Evolutionary conservation across 2,113 vertebrate genomes (phyloP).

Genomic region (Phylloscopus whistleri): DNA sequence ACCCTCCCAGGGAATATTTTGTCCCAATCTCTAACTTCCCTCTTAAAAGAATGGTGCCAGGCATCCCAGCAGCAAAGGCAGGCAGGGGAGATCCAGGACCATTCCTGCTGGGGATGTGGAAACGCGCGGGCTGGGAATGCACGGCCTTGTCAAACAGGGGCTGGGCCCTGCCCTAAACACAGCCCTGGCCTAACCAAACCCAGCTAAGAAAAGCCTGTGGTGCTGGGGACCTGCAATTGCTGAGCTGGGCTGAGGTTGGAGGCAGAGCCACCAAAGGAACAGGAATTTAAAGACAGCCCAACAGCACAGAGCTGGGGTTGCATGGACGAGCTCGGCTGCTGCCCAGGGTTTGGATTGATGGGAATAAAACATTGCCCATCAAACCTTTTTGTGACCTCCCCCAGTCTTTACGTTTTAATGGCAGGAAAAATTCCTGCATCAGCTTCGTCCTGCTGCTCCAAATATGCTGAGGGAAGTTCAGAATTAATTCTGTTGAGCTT

Average conservation of each 20-base stretch:
- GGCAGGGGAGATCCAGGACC: background rate
- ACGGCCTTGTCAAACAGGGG: background rate
- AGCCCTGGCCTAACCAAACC: constrained; percentile 1
- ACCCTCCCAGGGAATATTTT: background rate
- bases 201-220: constrained; percentile 31
- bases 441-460: background rate
- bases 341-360: background rate
- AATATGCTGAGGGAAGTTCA: background rate
- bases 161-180: constrained; percentile 5
- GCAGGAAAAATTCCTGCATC: background rate
- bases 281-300: background rate
- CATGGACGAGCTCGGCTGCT: background rate
- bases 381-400: background rate
- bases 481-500: background rate
- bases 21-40: background rate
- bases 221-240: background rate
- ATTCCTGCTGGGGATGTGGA: background rate
- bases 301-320: background rate
- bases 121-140: background rate
- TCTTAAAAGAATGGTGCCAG: background rate
- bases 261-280: background rate
- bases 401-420: background rate
- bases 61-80: background rate
- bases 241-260: background rate
- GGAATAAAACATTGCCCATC: background rate